Evolutionary conservation across 2,888 invertebrate genomes (phyloP).

Genomic region (Dendrolimus houi): DNA sequence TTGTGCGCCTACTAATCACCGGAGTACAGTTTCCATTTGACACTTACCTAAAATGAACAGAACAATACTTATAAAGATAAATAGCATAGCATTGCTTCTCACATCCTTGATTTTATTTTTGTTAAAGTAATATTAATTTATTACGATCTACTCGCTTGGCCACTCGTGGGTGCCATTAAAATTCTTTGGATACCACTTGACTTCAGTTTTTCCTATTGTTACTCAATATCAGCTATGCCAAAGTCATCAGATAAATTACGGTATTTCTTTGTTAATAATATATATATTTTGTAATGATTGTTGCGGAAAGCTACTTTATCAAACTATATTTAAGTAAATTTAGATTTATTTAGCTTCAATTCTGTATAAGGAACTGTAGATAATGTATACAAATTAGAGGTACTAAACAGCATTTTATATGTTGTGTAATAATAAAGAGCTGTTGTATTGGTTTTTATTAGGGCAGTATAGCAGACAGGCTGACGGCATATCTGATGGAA

Average conservation of each 20-base stretch:
- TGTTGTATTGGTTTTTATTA: neutral
- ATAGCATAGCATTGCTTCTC: slow-evolving; percentile 8
- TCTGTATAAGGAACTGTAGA: too few species aligned
- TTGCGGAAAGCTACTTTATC: too few species aligned
- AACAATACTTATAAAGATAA: slow-evolving; percentile 14
- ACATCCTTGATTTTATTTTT: neutral
- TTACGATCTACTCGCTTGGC: neutral
- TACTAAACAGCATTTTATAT: too few species aligned
- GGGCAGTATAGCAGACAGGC: neutral
- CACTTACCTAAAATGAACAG: slow-evolving; percentile 70
- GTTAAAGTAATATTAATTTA: neutral
- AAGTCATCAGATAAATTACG: neutral
- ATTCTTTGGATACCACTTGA: neutral
- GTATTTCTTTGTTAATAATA: neutral
- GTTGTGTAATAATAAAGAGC: too few species aligned
- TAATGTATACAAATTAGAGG: too few species aligned
- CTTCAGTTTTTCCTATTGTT: neutral
- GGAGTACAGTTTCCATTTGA: slow-evolving; percentile 63
- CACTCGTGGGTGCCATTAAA: neutral
- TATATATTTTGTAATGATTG: too few species aligned
- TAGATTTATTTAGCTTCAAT: too few species aligned
- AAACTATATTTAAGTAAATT: too few species aligned
- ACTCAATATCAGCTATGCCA: neutral
- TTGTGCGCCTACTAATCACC: slow-evolving; percentile 61
- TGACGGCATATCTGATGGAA: neutral